Evolutionary conservation across 2,888 invertebrate genomes (phyloP).

Genomic region (Heterodera filipjevi): DNA sequence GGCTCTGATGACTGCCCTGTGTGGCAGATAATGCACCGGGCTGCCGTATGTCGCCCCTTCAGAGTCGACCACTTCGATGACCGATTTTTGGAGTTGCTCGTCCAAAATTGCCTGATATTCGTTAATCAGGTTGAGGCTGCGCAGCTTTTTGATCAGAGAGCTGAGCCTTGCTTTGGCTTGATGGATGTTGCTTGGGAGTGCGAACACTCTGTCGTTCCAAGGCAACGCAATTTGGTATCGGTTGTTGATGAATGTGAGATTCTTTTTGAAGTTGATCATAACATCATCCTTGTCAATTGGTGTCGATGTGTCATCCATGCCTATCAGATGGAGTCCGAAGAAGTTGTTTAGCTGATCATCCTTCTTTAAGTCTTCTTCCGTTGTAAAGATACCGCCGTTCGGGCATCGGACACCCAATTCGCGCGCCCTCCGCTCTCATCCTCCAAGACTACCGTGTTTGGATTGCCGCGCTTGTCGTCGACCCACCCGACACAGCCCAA

Average conservation of each 20-base stretch:
- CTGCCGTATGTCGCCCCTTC: not conserved
- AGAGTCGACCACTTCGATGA: slow-evolving; percentile 25
- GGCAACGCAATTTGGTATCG: slow-evolving; percentile 14
- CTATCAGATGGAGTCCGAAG: slow-evolving; percentile 1
- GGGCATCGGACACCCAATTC: too few species aligned
- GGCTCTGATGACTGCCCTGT: not conserved
- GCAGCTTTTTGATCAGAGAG: not conserved
- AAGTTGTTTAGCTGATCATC: not conserved
- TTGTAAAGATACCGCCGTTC: not conserved
- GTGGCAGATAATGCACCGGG: slow-evolving; percentile 12
- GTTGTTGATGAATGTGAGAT: slow-evolving; percentile 1
- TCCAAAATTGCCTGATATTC: slow-evolving; percentile 3
- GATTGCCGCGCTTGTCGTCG: too few species aligned
- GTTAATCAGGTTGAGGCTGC: not conserved
- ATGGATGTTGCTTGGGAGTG: not conserved
- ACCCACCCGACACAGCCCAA: too few species aligned
- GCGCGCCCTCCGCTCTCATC: too few species aligned
- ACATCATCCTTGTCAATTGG: not conserved
- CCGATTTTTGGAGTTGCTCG: not conserved
- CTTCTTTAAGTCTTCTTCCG: not conserved
- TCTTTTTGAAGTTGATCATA: slow-evolving; percentile 5
- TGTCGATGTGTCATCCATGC: not conserved
- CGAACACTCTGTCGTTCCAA: not conserved
- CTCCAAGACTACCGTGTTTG: too few species aligned
- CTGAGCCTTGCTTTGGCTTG: not conserved